A percentile compares a stretch with the other conserved stretches of the same genome.
Evolutionary conservation across 2,113 vertebrate genomes (phyloP).

Genomic region (Lutjanus erythropterus): DNA sequence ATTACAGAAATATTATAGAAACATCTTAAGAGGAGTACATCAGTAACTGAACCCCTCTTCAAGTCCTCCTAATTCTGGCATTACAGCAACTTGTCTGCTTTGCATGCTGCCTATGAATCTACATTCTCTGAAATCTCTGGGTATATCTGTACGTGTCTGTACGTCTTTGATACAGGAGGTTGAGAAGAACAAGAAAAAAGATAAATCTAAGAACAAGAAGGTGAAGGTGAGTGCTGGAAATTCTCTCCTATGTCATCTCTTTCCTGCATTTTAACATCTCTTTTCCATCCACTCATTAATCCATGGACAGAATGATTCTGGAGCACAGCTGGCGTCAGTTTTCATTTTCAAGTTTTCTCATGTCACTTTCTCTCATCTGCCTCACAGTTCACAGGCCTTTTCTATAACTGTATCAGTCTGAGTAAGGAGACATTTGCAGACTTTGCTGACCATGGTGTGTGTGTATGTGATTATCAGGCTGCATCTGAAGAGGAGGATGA

Average conservation of each 20-base stretch:
- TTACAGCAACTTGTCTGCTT: neutral
- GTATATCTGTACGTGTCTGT: conserved; percentile 56
- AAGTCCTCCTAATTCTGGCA: too few relatives aligned
- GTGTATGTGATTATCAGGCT: conserved; percentile 54
- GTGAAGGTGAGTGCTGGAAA: conserved; percentile 66
- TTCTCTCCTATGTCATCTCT: neutral
- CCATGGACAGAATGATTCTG: neutral
- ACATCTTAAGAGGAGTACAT: too few relatives aligned
- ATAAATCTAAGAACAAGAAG: conserved; percentile 70
- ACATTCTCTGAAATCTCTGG: neutral
- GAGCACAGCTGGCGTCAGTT: neutral
- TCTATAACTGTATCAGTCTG: too few relatives aligned
- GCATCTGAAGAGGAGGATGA: conserved; percentile 74
- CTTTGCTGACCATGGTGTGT: neutral
- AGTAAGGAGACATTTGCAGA: neutral
- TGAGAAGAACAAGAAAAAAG: conserved; percentile 76
- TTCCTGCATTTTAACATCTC: neutral
- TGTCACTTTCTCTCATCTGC: neutral
- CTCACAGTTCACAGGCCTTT: neutral
- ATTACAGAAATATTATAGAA: too few relatives aligned
- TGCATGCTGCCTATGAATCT: neutral
- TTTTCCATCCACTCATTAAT: neutral
- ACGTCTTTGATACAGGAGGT: conserved; percentile 83
- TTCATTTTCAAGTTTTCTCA: neutral
- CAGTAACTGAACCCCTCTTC: too few relatives aligned